Evolutionary conservation across 2,888 invertebrate genomes (phyloP).

Genomic region (Chironomus riparius): DNA sequence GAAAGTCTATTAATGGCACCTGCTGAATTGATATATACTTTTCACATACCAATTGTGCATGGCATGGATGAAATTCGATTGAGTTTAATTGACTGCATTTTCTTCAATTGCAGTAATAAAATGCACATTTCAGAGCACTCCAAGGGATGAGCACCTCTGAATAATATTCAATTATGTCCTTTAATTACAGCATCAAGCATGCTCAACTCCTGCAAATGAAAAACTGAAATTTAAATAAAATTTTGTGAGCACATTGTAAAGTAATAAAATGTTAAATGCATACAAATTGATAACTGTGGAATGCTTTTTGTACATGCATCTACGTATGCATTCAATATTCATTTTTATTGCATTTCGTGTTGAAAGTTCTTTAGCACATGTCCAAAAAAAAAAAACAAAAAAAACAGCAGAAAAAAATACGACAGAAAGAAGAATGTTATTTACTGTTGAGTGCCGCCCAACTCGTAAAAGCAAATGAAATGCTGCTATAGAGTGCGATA

Average conservation of each 20-base stretch:
- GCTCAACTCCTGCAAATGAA: not conserved
- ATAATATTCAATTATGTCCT: too few relatives aligned
- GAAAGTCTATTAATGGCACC: not conserved
- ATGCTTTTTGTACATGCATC: slow-evolving; percentile 14
- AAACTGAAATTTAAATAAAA: not conserved
- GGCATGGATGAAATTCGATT: not conserved
- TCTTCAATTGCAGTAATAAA: not conserved
- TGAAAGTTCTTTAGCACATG: not conserved
- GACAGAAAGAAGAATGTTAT: slow-evolving; percentile 6
- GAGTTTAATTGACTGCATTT: too few relatives aligned
- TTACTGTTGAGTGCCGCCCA: slow-evolving; percentile 21
- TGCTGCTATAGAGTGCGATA: slow-evolving; percentile 11
- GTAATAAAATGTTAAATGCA: not conserved
- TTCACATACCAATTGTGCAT: not conserved
- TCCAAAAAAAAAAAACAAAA: not conserved
- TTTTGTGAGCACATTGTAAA: not conserved
- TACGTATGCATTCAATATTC: not conserved
- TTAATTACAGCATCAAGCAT: too few relatives aligned
- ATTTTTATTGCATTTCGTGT: not conserved
- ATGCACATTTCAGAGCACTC: not conserved
- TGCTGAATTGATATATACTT: not conserved
- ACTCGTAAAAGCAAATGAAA: slow-evolving; percentile 17
- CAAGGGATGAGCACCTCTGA: too few relatives aligned
- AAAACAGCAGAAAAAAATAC: not conserved
- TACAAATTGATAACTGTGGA: slow-evolving; percentile 20